Evolutionary conservation across 2,113 vertebrate species (phyloP), one percentile per base, ranked within the genome.

Genomic region (Aspiorhynchus laticeps): DNA sequence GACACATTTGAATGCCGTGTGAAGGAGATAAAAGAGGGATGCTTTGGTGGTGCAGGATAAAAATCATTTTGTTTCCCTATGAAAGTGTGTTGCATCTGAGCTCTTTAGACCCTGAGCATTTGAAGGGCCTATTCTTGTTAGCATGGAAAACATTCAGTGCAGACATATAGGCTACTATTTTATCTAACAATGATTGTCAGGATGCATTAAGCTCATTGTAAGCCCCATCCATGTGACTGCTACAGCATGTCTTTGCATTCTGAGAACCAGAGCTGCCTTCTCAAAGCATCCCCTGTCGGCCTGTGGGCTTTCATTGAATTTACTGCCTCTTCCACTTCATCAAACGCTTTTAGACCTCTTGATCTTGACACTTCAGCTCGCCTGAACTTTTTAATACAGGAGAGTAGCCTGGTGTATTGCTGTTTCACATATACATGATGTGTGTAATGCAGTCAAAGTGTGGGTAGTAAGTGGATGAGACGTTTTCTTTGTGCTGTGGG

Each of bases 251-350:
- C 59, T 28, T 81, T 46, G 38, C 38, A 65, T 46, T 65, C 59
- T 43, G n/a, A 28, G 59, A 81, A 31, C 14, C 56, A 46, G 24
- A 43, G 59, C n/a, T 65, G 21, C 7, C 7, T 81, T 80, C 56
- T 63, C 33, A 14, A 59, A 33, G 9, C 75, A 33, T 24, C 21
- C 75, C 19, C 48, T 36, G 26, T 59, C 21, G 63, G 51, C 71
- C 51, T 31, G 51, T 71, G 41, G 73, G 36, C 33, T 56, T 85
- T 61, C 48, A 85, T 85, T 76, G 53, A 74, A 76, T 76, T 76
- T 76, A 85, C 83, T 84, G 51, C 83, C 83, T 85, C 51, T 85
- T 63, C 53, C 36, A 85, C 51, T 76, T 61, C 33, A 76, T 85
- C 71, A 75, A 75, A 59, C 7, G 36, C 83, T 76, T 81, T 85